phyloP scores from a whole-genome alignment of 1,140 invertebrate genomes.

The Drosophila sp. region DNA sequence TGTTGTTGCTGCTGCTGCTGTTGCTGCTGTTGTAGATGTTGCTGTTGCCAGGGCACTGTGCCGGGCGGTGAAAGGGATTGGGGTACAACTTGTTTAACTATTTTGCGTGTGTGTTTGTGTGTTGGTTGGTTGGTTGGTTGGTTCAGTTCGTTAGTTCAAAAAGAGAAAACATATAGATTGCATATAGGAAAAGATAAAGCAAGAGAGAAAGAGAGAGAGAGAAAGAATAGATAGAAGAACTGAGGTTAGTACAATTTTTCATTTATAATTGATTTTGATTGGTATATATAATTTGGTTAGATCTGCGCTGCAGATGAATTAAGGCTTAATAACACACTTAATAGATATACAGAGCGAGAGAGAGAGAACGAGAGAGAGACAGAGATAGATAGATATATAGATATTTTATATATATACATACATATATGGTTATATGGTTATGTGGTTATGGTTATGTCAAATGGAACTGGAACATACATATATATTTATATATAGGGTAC shows the following conservation, averaged over 20 bases:
- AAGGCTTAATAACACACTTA: conserved; percentile 11
- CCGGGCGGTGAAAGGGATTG: conserved; percentile 85
- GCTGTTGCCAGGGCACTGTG: conserved; percentile 85
- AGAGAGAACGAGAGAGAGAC: not conserved
- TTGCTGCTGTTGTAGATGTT: conserved; percentile 83
- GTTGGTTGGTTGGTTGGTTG: conserved; percentile 14
- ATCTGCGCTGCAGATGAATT: conserved; percentile 2
- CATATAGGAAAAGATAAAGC: conserved; percentile 17
- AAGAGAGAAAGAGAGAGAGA: conserved; percentile 33
- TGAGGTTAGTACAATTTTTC: conserved; percentile 31
- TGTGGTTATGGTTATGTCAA: not conserved
- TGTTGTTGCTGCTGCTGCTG: conserved; percentile 82
- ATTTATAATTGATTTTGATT: not conserved
- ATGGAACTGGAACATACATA: not conserved
- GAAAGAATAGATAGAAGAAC: conserved; percentile 9
- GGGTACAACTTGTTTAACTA: conserved; percentile 87
- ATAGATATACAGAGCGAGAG: not conserved
- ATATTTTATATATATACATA: not conserved
- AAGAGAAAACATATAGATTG: conserved; percentile 31
- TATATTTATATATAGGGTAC: not conserved
- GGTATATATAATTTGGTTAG: not conserved
- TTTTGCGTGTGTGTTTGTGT: not conserved
- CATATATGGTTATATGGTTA: not conserved
- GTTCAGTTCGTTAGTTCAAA: conserved; percentile 17
- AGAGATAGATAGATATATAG: not conserved